phyloP scores from a whole-genome alignment of 1,140 invertebrate genomes.

The Drosophila auraria region DNA sequence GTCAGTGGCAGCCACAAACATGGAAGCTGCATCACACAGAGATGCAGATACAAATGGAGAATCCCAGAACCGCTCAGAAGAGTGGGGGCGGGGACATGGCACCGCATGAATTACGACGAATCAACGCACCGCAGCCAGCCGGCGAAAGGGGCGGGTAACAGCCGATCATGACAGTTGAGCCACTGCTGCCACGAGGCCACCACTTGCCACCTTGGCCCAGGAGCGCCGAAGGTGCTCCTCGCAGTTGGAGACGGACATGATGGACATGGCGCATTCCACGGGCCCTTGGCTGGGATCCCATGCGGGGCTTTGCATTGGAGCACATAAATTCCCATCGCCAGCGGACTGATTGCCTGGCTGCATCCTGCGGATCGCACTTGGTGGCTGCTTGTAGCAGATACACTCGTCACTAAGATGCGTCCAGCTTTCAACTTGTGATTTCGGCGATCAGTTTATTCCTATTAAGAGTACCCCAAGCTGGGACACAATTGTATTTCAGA shows the following conservation, averaged over 20 bases:
- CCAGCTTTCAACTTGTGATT: neutral
- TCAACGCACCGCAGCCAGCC: conserved; percentile 62
- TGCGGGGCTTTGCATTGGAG: conserved; percentile 24
- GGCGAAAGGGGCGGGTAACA: conserved; percentile 23
- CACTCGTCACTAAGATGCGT: neutral
- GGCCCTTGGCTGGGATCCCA: conserved; percentile 24
- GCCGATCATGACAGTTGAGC: conserved; percentile 67
- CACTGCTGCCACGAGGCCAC: conserved; percentile 73
- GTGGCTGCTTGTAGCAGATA: conserved; percentile 15
- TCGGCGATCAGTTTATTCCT: conserved; percentile 3
- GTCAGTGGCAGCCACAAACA: conserved; percentile 74
- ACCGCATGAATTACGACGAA: conserved; percentile 75
- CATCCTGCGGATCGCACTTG: conserved; percentile 16
- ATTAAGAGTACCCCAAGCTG: conserved; percentile 37
- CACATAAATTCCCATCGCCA: conserved; percentile 44
- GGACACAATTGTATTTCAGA: conserved; percentile 10
- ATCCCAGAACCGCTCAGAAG: neutral
- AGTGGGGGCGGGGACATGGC: conserved; percentile 23
- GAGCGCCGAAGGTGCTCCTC: conserved; percentile 62
- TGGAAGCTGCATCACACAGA: conserved; percentile 62
- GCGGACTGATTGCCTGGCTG: conserved; percentile 29
- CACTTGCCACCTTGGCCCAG: conserved; percentile 56
- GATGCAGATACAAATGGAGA: conserved; percentile 37
- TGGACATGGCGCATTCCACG: conserved; percentile 40
- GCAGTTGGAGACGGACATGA: conserved; percentile 64